A percentile compares a stretch with the other conserved stretches of the same genome.
Evolutionary conservation across 2,888 invertebrate species (phyloP).

Genomic region (Argyresthia goedartella): DNA sequence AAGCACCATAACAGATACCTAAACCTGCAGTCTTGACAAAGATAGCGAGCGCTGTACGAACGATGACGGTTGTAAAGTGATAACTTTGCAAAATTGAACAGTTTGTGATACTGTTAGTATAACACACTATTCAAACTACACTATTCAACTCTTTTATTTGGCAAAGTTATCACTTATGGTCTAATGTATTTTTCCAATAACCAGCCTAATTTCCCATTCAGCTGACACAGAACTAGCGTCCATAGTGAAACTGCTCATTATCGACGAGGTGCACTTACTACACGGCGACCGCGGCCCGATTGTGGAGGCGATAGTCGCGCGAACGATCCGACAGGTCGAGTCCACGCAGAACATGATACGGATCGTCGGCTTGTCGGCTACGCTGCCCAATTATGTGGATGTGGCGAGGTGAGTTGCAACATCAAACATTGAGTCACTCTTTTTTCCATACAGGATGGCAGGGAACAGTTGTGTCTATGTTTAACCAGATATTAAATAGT

Average conservation of each 20-base stretch:
- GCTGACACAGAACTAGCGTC: slow-evolving; percentile 91
- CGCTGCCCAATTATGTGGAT: slow-evolving; percentile 97
- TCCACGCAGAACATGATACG: slow-evolving; percentile 95
- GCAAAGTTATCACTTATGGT: too few relatives aligned
- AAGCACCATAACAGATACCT: too few relatives aligned
- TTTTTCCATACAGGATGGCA: too few relatives aligned
- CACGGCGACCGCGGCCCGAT: slow-evolving; percentile 98
- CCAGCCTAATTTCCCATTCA: slow-evolving; percentile 24
- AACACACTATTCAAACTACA: too few relatives aligned
- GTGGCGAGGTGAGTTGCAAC: slow-evolving; percentile 76
- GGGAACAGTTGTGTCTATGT: too few relatives aligned
- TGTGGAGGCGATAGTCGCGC: slow-evolving; percentile 95
- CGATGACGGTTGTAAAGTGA: too few relatives aligned
- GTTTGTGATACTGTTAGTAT: too few relatives aligned
- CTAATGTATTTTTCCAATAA: neutral
- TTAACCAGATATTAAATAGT: too few relatives aligned
- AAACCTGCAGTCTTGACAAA: too few relatives aligned
- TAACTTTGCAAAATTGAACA: too few relatives aligned
- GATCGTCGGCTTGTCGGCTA: slow-evolving; percentile 97
- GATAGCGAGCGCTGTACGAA: too few relatives aligned
- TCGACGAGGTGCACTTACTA: slow-evolving; percentile 96
- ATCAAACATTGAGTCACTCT: neutral
- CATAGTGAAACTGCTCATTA: slow-evolving; percentile 92
- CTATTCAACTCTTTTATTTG: too few relatives aligned
- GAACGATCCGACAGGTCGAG: slow-evolving; percentile 93